Base-by-base conservation (phyloP, 1,140 invertebrate genomes). In the Pseudomyrmex concolor region DNA sequence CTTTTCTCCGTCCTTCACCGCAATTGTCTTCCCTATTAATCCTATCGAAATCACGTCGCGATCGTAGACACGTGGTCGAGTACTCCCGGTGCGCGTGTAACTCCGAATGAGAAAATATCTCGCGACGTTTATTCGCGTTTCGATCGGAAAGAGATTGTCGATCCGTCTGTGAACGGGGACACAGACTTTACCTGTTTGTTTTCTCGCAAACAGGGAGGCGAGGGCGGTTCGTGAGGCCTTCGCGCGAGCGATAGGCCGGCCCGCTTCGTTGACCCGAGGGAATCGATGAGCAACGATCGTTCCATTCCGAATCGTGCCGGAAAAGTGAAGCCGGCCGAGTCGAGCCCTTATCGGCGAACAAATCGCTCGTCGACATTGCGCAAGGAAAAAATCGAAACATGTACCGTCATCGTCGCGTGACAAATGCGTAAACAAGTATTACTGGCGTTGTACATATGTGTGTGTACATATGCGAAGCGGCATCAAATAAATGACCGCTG, bases 231-330 rank as follows among this genome's bases (percentile, higher is more conserved):
- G 70, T 72, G 73, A 57, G 74, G 13, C 22, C 81, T 72, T 73
- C 50, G 57, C 12, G 15, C 43, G 19, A 7, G 15, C 59, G 17
- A 34, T 12, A 63, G n/a, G 34, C 43, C 22, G 43, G 5, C 5
- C 34, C 55, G 68, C 55, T 83, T 84, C 83, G 84, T 89, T 88
- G 86, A 88, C 78, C 73, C 57, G 84, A 1, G 22, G 78, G 62
- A 88, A 88, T 88, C 74, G 83, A 85, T 43, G 67, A 83, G 43
- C 78, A 50, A 54, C 17, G 64, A 9, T 17, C 9, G 48, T 83
- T 67, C 13, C 19, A 25, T 63, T 62, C 15, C 7, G 60, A 51
- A 76, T 67, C 43, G n/a, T 54, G n/a, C 13, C 22, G 45, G n/a
- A n/a, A 34, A 3, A 57, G 12, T 22, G 17, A 10, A 9, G 22